Base-by-base conservation (phyloP, 2,888 invertebrate genomes). In the Dolichopus griseipennis region DNA sequence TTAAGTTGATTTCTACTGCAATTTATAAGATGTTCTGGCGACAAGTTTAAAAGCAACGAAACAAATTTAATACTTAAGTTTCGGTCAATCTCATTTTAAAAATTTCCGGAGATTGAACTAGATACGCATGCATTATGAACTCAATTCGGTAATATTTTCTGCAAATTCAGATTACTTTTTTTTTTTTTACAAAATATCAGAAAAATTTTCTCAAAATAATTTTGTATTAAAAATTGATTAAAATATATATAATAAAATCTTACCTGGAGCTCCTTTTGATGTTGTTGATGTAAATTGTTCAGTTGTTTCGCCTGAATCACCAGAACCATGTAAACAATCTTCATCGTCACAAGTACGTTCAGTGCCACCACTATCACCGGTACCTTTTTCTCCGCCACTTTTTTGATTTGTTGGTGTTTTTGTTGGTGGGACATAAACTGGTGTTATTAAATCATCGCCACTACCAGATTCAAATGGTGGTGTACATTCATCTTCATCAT, bases 401-500 rank as follows among this genome's bases (percentile, higher is more conserved):
- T 73, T 66, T 76, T 80, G 1, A 52, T 83, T 86, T 1, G 89
- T 87, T 12, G 89, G 89, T 18, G 90, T 90, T 74, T 86, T 85
- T 43, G 90, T 89, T 2, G 93, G 90, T 1, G 93, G 92, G 18
- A 93, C 90, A 79, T 93, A 94, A 1, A 95, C 93, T 0, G 96
- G 95, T 0, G 94, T 95, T 73, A 96, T 94, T 68, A 97, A 86
- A 78, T 95, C 95, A 78, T 96, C 95, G 72, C 93, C 93, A 63
- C 92, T 90, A 12, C 91, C 92, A 1, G 89, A 87, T 74, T 93
- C 92, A 52, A 91, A 91, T 43, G 91, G 84, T 15, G 93, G 92
- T 1, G 89, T 87, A 78, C 95, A 95, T 73, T 95, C 95, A 75
- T 95, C 95, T 78, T 96, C 95, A 76, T 95, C 95, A 75, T 94